Base-by-base conservation (phyloP, 2,888 invertebrate species). In the Eulithis prunata region DNA sequence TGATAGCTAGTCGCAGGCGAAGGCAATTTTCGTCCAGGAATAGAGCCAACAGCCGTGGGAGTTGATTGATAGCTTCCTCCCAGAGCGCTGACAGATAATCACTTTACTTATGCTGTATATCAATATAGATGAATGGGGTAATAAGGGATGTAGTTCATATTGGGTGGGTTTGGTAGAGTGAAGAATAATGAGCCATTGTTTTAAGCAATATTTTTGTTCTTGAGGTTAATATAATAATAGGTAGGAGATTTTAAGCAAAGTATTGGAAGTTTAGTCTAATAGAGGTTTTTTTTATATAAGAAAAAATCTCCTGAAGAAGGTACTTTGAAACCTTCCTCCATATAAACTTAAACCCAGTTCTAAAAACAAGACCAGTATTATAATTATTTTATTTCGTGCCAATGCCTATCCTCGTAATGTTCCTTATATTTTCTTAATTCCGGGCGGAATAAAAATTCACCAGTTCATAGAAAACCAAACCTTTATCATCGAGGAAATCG, bases 1-100 rank as follows among this genome's bases (percentile, higher is more conserved):
- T 80, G 78, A 79, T 78, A 81, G 82, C 79, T 79, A 78, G 81
- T 68, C 60, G 80, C 78, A 71, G 72, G 63, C 65, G 72, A 69
- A 75, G 76, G 81, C 80, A 83, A 83, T 83, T 76, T 78, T 70
- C 66, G 71, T 77, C 77, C 71, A 68, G 75, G 80, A 84, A 87
- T 81, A 79, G 69, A 69, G 66, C 62, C 62, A 70, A 71, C 66
- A 64, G 63, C 57, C 68, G 69, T 65, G 55, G 63, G 62, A 68
- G 63, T 66, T 74, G 75, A 75, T 75, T 72, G 72, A 75, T 74
- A 45, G 49, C 69, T 70, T 71, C 70, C 73, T 66, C 66, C 51
- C 13, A 66, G 69, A 70, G 49, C 43, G 12, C 49, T 32, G 65
- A 56, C 52, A 56, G 62, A 64, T 68, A 65, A 60, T 58, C 58